Evolutionary conservation across 2,797 vertebrate species (phyloP).

Genomic region (Gallinago stenura): DNA sequence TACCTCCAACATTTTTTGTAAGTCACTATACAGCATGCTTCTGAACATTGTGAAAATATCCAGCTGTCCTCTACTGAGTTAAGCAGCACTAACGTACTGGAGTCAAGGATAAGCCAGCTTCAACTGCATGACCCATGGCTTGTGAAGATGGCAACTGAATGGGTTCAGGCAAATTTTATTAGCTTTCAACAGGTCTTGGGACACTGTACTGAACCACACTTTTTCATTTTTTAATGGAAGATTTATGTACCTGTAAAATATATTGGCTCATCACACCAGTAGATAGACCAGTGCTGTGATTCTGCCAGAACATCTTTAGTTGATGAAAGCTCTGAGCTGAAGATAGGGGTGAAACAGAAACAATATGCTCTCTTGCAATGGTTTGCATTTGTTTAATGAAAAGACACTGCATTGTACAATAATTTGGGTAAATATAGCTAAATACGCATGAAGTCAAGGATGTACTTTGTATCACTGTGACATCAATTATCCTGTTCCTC

Average conservation of each 20-base stretch:
- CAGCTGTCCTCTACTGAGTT: neutral
- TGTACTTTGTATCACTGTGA: neutral
- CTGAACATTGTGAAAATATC: neutral
- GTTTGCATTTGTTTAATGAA: neutral
- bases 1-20: neutral
- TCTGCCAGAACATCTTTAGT: neutral
- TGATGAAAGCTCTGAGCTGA: neutral
- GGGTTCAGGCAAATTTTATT: neutral
- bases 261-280: neutral
- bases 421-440: neutral
- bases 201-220: neutral
- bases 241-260: neutral
- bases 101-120: neutral
- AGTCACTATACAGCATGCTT: neutral
- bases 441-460: conserved; percentile 26
- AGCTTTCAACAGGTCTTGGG: neutral
- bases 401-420: neutral
- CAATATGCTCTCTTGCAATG: neutral
- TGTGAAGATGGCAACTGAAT: neutral
- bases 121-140: neutral
- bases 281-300: neutral
- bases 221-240: neutral
- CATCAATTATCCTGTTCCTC: conserved; percentile 2
- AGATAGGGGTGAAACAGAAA: neutral
- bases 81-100: neutral